These are phyloP conservation scores for Eurystomus gularis DNA, from an alignment of 2,113 vertebrate species.

Conservation along the genomic window DNA sequence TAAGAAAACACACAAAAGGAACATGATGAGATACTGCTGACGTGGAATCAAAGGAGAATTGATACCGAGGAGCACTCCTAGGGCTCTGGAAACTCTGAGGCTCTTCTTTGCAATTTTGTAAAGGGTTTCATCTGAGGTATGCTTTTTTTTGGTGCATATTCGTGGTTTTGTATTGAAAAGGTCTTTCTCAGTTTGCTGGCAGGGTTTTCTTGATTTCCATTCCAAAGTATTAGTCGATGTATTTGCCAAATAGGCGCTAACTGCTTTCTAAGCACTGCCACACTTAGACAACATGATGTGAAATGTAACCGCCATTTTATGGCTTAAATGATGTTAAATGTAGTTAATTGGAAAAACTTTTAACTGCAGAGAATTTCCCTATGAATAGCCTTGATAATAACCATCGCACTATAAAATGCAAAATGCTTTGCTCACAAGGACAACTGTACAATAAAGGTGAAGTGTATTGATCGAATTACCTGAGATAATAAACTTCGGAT, in stretches of 20 bases:
- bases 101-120: not conserved
- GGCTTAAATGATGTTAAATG: slow-evolving; percentile 57
- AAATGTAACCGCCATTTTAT: slow-evolving; percentile 45
- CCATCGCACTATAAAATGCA: slow-evolving; percentile 62
- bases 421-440: slow-evolving; percentile 69
- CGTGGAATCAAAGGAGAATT: not conserved
- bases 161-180: not conserved
- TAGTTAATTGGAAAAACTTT: slow-evolving; percentile 72
- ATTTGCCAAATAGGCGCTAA: slow-evolving; percentile 1
- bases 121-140: not conserved
- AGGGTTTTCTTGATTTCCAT: not conserved
- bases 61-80: not conserved
- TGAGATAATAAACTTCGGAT: slow-evolving; percentile 69
- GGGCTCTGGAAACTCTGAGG: not conserved
- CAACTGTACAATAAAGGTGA: slow-evolving; percentile 70
- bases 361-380: slow-evolving; percentile 68
- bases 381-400: slow-evolving; percentile 68
- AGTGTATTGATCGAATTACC: slow-evolving; percentile 72
- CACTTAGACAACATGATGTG: slow-evolving; percentile 27
- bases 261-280: not conserved
- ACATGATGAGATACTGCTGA: not conserved
- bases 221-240: not conserved
- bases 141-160: not conserved
- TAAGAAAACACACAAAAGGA: not conserved
- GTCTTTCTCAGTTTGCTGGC: not conserved